phyloP scores from a whole-genome alignment of 2,888 invertebrate species.

The Aquatica leii region DNA sequence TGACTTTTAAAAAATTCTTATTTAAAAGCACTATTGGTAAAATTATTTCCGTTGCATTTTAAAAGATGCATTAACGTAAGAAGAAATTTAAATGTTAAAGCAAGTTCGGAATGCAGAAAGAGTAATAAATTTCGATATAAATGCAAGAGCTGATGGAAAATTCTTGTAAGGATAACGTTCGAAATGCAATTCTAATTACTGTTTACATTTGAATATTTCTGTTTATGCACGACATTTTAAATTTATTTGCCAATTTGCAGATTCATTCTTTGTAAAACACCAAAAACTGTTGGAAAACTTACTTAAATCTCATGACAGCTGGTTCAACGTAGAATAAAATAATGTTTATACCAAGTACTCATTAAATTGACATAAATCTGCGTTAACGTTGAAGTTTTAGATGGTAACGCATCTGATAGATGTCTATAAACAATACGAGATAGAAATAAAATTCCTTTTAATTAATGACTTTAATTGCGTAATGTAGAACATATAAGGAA shows the following conservation, averaged over 20 bases:
- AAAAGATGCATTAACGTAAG: too few relatives aligned
- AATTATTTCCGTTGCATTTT: too few relatives aligned
- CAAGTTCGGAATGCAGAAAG: conserved; percentile 14
- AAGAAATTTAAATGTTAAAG: not conserved
- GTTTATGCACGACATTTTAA: too few relatives aligned
- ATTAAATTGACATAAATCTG: conserved; percentile 35
- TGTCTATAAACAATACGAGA: conserved; percentile 31
- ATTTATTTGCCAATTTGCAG: too few relatives aligned
- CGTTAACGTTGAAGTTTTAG: conserved; percentile 24
- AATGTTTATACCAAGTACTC: not conserved
- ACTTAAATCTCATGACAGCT: too few relatives aligned
- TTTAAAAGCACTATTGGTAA: too few relatives aligned
- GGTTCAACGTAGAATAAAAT: too few relatives aligned
- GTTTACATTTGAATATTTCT: too few relatives aligned
- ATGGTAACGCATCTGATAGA: conserved; percentile 21
- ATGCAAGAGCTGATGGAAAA: conserved; percentile 32
- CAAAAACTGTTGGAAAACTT: too few relatives aligned
- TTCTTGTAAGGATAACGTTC: conserved; percentile 27
- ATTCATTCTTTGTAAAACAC: too few relatives aligned
- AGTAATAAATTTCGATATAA: conserved; percentile 27
- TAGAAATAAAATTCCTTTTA: conserved; percentile 32
- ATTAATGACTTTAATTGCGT: conserved; percentile 36
- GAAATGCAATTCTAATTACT: conserved; percentile 27
- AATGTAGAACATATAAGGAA: conserved; percentile 28
- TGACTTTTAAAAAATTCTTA: too few relatives aligned